Conservation (phyloP, 2,797 vertebrate genomes). For the Falco cherrug region DNA sequence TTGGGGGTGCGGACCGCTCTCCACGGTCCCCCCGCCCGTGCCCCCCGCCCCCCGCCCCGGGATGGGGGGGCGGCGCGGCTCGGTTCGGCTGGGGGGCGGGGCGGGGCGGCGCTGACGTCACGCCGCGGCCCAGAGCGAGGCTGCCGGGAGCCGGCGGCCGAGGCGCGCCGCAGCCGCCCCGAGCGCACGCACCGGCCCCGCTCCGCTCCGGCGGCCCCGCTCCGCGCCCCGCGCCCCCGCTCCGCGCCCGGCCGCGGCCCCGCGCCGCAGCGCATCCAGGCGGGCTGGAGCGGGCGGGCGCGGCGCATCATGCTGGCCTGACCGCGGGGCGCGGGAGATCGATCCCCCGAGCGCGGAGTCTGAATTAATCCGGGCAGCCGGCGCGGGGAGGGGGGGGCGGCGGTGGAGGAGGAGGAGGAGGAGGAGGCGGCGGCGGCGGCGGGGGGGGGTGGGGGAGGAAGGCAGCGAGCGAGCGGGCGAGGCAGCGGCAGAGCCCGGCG, state of each 20-base stretch:
- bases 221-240: neutral
- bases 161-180: neutral
- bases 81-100: neutral
- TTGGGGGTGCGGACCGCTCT: too few relatives aligned
- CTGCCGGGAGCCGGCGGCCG: conserved; percentile 13
- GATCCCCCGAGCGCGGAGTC: conserved; percentile 83
- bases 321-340: conserved; percentile 83
- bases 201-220: too few relatives aligned
- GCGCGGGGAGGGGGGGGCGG: conserved; percentile 8
- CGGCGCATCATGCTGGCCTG: conserved; percentile 83
- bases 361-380: conserved; percentile 79
- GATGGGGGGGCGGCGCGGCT: neutral
- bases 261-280: neutral
- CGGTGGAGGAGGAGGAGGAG: conserved; percentile 64
- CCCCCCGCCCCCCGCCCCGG: neutral
- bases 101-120: conserved; percentile 73
- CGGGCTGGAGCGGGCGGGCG: conserved; percentile 3
- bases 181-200: neutral
- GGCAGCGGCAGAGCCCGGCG: conserved; percentile 77
- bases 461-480: conserved; percentile 24
- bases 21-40: too few relatives aligned
- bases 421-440: conserved; percentile 57
- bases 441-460: conserved; percentile 64
- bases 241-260: conserved; percentile 17
- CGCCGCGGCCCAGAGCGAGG: conserved; percentile 56